Conservation (phyloP, 2,113 vertebrate genomes). For the Garra rufa region DNA sequence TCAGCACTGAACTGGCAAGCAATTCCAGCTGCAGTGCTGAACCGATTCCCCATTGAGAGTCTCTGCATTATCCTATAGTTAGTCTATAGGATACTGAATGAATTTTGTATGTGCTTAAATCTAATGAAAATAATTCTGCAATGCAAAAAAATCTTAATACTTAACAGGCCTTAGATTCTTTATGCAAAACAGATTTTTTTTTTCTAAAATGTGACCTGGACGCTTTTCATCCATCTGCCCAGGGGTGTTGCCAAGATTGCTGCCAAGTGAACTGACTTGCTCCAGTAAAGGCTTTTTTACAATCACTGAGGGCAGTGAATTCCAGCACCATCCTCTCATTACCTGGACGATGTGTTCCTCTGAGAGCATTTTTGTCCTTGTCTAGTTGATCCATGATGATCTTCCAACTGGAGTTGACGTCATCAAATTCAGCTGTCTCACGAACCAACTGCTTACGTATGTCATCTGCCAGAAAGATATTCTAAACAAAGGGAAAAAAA, state of each 20-base stretch:
- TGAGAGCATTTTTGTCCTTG: slow-evolving; percentile 80
- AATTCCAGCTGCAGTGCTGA: no score
- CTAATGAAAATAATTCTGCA: background rate
- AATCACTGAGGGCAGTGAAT: background rate
- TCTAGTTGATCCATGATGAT: slow-evolving; percentile 78
- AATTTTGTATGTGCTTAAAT: background rate
- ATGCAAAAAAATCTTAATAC: background rate
- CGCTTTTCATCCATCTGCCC: background rate
- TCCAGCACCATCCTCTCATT: slow-evolving; percentile 37
- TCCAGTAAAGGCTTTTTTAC: background rate
- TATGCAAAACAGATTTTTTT: background rate
- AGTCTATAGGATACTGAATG: no score
- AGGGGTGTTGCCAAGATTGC: background rate
- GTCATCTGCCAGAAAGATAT: slow-evolving; percentile 89
- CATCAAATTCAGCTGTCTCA: slow-evolving; percentile 82
- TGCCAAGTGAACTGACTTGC: background rate
- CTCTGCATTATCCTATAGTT: no score
- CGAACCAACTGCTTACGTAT: slow-evolving; percentile 85
- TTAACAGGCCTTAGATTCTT: background rate
- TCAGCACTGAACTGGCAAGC: no score
- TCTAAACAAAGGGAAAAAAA: slow-evolving; percentile 69
- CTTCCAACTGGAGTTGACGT: slow-evolving; percentile 82
- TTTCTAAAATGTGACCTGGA: background rate
- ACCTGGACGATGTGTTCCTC: slow-evolving; percentile 85
- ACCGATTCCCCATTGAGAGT: no score